phyloP scores from a whole-genome alignment of 2,888 invertebrate genomes.

The Ennomos erosarius region DNA sequence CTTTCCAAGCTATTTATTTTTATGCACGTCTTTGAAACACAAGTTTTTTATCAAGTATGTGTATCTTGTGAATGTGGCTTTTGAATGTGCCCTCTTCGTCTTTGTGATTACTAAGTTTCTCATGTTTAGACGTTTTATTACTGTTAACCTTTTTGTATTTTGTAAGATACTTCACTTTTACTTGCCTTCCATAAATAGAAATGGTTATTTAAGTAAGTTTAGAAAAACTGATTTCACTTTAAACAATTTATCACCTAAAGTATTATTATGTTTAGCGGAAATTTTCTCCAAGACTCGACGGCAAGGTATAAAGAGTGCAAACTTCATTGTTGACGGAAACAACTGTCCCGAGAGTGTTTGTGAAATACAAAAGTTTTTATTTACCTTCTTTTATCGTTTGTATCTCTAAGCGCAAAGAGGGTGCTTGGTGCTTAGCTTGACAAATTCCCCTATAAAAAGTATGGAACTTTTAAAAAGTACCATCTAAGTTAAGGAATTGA shows the following conservation, averaged over 20 bases:
- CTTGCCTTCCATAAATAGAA: too few species aligned
- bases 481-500: background rate
- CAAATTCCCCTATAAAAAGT: slow-evolving; percentile 5
- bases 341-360: slow-evolving; percentile 31
- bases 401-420: slow-evolving; percentile 24
- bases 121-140: too few species aligned
- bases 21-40: background rate
- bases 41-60: too few species aligned
- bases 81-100: too few species aligned
- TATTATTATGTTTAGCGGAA: background rate
- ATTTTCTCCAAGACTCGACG: slow-evolving; percentile 6
- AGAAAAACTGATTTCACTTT: too few species aligned
- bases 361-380: slow-evolving; percentile 33
- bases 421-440: slow-evolving; percentile 7
- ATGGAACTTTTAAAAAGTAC: background rate
- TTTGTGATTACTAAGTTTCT: too few species aligned
- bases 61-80: too few species aligned
- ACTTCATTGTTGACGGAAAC: slow-evolving; percentile 35
- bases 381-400: slow-evolving; percentile 25
- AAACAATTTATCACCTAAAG: too few species aligned
- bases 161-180: too few species aligned
- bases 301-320: slow-evolving; percentile 30
- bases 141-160: too few species aligned
- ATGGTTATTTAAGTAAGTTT: too few species aligned
- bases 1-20: background rate